A percentile compares a stretch with the other conserved stretches of the same genome.
phyloP scores from a whole-genome alignment of 30 jellyfish, hydroid and myxozoan species.

The Phacellophora camtschatica region DNA sequence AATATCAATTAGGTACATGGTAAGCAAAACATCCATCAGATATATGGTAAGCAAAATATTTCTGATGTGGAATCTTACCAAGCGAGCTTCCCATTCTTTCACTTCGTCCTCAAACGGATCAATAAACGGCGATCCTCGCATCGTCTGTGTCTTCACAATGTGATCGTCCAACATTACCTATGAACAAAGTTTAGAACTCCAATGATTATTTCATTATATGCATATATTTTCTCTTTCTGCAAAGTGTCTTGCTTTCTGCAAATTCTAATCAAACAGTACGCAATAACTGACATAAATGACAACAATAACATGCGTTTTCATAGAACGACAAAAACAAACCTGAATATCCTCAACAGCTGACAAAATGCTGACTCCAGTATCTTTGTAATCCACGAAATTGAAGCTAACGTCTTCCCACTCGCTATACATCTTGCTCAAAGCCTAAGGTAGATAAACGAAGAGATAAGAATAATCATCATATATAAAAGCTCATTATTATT shows the following conservation, averaged over 20 bases:
- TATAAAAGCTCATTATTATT: too few species aligned
- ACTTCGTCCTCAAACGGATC: slow-evolving; percentile 67
- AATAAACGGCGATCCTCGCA: slow-evolving; percentile 73
- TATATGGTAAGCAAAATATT: background rate
- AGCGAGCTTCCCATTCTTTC: slow-evolving; percentile 69
- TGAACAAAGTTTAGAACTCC: too few species aligned
- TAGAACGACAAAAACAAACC: slow-evolving; percentile 5
- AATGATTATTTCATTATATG: too few species aligned
- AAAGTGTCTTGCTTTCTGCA: too few species aligned
- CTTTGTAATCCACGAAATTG: slow-evolving; percentile 61
- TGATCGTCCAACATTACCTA: slow-evolving; percentile 70
- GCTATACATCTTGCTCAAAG: slow-evolving; percentile 51
- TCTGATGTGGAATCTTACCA: slow-evolving; percentile 18
- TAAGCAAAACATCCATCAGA: background rate
- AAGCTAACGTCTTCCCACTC: slow-evolving; percentile 62
- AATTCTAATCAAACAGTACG: too few species aligned
- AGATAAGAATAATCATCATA: too few species aligned
- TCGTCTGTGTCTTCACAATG: slow-evolving; percentile 66
- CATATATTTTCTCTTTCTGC: too few species aligned
- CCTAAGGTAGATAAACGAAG: too few species aligned
- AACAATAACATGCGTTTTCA: too few species aligned
- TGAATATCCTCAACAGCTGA: slow-evolving; percentile 76
- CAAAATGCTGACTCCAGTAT: slow-evolving; percentile 57
- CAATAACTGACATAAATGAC: too few species aligned
- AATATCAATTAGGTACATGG: too few species aligned